Conservation (phyloP, 2,113 vertebrate species). For the Psammodynastes pulverulentus region DNA sequence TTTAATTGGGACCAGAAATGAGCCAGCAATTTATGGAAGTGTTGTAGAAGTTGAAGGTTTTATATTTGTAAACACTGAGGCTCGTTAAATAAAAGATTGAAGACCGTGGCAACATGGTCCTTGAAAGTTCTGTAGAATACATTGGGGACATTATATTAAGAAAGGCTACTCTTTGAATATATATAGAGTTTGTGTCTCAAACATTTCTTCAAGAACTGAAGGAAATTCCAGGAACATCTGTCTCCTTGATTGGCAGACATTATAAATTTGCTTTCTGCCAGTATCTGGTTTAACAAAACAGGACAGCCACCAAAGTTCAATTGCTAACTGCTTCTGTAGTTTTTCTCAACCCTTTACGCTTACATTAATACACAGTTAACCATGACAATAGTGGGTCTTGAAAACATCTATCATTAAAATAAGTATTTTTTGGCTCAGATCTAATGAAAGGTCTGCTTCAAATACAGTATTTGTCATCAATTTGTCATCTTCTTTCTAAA, state of each 20-base stretch:
- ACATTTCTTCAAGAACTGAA: not conserved
- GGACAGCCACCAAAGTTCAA: not conserved
- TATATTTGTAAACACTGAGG: not conserved
- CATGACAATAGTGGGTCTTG: not conserved
- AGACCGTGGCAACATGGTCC: not conserved
- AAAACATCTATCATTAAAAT: not conserved
- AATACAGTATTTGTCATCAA: not conserved
- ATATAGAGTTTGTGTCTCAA: not conserved
- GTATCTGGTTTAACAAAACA: not conserved
- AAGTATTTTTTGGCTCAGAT: not conserved
- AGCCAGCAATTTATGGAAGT: not conserved
- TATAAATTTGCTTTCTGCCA: not conserved
- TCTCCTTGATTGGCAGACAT: not conserved
- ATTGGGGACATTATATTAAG: not conserved
- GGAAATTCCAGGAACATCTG: not conserved
- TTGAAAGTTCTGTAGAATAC: not conserved
- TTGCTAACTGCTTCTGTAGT: not conserved
- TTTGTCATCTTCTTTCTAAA: not conserved
- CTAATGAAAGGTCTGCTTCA: not conserved
- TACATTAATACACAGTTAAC: not conserved
- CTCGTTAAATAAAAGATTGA: not conserved
- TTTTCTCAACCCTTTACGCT: not conserved
- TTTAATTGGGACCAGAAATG: not conserved
- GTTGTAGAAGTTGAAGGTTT: not conserved
- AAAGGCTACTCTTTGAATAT: not conserved